Conservation (phyloP, 2,797 vertebrate genomes). For the Sebastes cheni region DNA sequence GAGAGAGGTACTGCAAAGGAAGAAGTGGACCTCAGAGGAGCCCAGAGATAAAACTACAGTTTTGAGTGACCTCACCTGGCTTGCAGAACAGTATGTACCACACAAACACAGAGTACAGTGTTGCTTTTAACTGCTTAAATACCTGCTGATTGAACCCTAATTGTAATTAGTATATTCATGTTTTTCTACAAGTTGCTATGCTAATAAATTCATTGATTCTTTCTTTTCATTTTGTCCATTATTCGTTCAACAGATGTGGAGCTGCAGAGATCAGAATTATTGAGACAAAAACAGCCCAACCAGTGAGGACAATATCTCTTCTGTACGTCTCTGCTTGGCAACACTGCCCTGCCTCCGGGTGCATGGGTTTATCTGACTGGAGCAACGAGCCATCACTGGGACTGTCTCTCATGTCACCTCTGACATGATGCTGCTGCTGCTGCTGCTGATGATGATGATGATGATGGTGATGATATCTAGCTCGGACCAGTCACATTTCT, state of each 20-base stretch:
- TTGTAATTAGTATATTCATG: background rate
- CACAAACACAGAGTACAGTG: background rate
- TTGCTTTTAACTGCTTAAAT: conserved; percentile 8
- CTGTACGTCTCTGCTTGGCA: conserved; percentile 44
- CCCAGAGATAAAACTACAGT: background rate
- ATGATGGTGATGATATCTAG: conserved; percentile 19
- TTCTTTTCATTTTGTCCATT: background rate
- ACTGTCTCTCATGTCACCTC: conserved; percentile 42
- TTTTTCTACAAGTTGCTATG: background rate
- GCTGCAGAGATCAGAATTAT: background rate
- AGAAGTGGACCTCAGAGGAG: conserved; percentile 25
- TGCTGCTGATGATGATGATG: conserved; percentile 14
- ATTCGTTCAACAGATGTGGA: conserved; percentile 21
- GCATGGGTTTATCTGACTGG: conserved; percentile 33
- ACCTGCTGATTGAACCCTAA: background rate
- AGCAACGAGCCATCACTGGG: conserved; percentile 11
- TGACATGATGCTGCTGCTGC: conserved; percentile 42
- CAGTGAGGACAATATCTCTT: conserved; percentile 52
- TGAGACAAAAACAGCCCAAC: conserved; percentile 23
- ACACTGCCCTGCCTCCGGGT: conserved; percentile 15
- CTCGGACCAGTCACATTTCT: conserved; percentile 24
- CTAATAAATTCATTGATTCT: background rate
- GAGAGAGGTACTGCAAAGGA: background rate
- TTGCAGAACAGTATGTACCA: conserved; percentile 29
- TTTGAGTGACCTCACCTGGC: conserved; percentile 7